Base-by-base conservation (phyloP, 2,113 vertebrate species). In the Nestor notabilis region DNA sequence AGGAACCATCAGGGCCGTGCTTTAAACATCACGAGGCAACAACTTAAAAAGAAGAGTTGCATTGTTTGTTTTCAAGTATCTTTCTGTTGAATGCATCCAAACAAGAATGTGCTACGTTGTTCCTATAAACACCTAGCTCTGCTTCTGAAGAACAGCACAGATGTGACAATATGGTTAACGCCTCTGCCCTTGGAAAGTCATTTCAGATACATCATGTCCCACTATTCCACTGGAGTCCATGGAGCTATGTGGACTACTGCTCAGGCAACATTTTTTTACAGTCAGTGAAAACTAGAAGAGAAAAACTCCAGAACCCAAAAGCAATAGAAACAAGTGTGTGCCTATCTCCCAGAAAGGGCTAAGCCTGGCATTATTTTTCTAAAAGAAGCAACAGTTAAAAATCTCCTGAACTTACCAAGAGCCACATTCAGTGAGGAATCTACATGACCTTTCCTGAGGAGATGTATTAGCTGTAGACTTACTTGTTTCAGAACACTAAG, bases 31-130 rank as follows among this genome's bases (percentile, higher is more conserved):
- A 74, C 18, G 43, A 72, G 41, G 56, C n/a, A 69, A 4, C 37
- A 87, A 53, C 83, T 46, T 66, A 24, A 87, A 39, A 70, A 66
- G 46, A 49, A 61, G 55, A 69, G 77, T 49, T 92, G 76, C 94
- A 95, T 83, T 18, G 27, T 43, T 77, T 83, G 53, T 89, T 94
- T 92, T 70, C 89, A 89, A 89, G 65, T 87, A 89, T 60, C 85
- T 86, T 94, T 92, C 89, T 72, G 69, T 69, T 88, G 83, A 85
- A 70, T 65, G 64, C 44, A 93, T 85, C 31, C 3, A 5, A 77
- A 63, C 37, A 63, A 43, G 64, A 82, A 92, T 31, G 6, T 72
- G 79, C 75, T 50, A 24, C 25, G 1, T 23, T n/a, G 75, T 64
- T 82, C 87, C 75, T 64, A 50, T 13, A 35, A 93, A 90, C 5